Conservation (phyloP, 2,888 invertebrate genomes). For the Onchidella celtica region DNA sequence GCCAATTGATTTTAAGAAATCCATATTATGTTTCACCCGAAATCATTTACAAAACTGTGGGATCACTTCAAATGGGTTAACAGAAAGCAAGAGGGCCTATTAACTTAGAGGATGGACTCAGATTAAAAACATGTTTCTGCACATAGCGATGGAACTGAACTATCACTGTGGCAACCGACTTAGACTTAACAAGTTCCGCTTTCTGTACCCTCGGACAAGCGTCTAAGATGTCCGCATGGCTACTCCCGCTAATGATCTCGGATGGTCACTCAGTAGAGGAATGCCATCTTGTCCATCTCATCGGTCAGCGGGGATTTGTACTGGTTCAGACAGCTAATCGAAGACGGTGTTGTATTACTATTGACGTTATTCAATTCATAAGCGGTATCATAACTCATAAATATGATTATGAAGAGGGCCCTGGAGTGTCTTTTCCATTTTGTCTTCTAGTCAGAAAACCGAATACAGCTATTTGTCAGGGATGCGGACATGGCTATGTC, state of each 20-base stretch:
- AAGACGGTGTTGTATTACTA: neutral
- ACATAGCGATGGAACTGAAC: neutral
- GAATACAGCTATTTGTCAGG: no score
- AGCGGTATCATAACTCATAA: no score
- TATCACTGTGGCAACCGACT: neutral
- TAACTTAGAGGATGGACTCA: neutral
- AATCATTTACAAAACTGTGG: no score
- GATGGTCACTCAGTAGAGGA: neutral
- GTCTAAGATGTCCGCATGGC: neutral
- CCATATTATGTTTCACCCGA: no score
- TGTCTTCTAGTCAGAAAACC: no score
- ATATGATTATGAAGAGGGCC: no score
- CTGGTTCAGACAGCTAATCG: neutral
- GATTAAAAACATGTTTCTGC: neutral
- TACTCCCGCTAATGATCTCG: neutral
- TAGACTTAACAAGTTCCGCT: neutral
- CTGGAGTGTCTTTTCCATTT: no score
- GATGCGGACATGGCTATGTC: no score
- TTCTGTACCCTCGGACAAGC: neutral
- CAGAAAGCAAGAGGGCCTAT: no score
- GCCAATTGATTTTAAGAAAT: no score
- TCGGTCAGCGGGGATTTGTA: neutral
- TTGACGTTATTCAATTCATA: no score
- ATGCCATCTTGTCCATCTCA: neutral
- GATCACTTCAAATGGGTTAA: no score